Evolutionary conservation across 2,888 invertebrate genomes (phyloP).

Genomic region (Rapana venosa): DNA sequence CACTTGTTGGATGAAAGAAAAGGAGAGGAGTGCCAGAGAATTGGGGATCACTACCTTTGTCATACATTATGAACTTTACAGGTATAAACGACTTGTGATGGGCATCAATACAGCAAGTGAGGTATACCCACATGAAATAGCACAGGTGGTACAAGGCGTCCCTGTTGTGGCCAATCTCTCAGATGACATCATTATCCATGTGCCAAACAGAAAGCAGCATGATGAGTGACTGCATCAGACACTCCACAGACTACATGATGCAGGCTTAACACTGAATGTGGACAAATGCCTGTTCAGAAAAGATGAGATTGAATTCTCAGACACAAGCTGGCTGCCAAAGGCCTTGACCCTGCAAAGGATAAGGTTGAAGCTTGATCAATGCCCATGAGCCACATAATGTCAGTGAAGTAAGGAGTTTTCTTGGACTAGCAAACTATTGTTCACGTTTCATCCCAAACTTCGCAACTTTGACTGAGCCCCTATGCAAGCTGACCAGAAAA

Average conservation of each 20-base stretch:
- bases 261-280: conserved; percentile 51
- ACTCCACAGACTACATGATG: conserved; percentile 47
- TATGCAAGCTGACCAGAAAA: background rate
- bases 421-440: conserved; percentile 15
- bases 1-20: too few relatives aligned
- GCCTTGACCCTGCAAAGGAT: conserved; percentile 31
- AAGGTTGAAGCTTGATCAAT: conserved; percentile 44
- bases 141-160: background rate
- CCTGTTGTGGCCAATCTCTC: conserved; percentile 37
- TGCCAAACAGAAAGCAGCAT: conserved; percentile 48
- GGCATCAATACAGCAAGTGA: conserved; percentile 41
- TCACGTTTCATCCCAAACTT: conserved; percentile 1
- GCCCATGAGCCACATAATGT: conserved; percentile 35
- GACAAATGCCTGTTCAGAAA: conserved; percentile 56
- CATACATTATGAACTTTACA: conserved; percentile 38
- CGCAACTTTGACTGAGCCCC: background rate
- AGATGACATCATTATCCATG: conserved; percentile 56
- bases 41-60: conserved; percentile 40
- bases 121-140: conserved; percentile 48
- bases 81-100: conserved; percentile 41
- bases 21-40: too few relatives aligned
- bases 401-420: background rate
- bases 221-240: conserved; percentile 45
- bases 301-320: conserved; percentile 45
- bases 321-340: conserved; percentile 40